phyloP scores from a whole-genome alignment of 2,113 vertebrate species.

The Anhinga anhinga region DNA sequence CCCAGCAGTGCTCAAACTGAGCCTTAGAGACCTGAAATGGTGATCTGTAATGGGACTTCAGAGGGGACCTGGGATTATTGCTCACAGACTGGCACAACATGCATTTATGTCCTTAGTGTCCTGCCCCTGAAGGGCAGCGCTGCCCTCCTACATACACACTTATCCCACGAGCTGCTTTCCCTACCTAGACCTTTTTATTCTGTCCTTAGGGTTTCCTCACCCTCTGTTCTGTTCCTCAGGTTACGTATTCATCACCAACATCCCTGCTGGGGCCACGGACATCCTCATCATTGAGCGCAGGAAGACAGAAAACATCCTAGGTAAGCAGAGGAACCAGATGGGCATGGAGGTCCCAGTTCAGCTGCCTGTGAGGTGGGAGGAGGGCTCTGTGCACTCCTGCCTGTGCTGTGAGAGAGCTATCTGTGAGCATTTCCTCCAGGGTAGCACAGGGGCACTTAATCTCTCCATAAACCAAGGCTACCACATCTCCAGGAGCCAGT shows the following conservation, averaged over 20 bases:
- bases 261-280: slow-evolving; percentile 84
- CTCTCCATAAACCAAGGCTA: not conserved
- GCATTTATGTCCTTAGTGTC: not conserved
- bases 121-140: not conserved
- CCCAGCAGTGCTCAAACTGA: not conserved
- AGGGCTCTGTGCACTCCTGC: not conserved
- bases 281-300: slow-evolving; percentile 90
- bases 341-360: not conserved
- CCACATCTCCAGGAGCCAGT: not conserved
- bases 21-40: not conserved
- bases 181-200: not conserved
- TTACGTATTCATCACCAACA: slow-evolving; percentile 85
- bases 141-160: not conserved
- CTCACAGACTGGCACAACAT: not conserved
- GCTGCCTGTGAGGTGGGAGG: not conserved
- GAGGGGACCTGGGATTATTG: not conserved
- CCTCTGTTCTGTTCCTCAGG: slow-evolving; percentile 64
- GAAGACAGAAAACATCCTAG: slow-evolving; percentile 88
- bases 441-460: not conserved
- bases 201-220: not conserved
- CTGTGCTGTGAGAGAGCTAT: not conserved
- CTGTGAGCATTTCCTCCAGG: not conserved
- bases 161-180: not conserved
- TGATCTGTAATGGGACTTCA: not conserved
- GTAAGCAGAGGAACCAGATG: slow-evolving; percentile 58